phyloP scores from a whole-genome alignment of 1,140 invertebrate genomes.

The Medauroidea extradentata region DNA sequence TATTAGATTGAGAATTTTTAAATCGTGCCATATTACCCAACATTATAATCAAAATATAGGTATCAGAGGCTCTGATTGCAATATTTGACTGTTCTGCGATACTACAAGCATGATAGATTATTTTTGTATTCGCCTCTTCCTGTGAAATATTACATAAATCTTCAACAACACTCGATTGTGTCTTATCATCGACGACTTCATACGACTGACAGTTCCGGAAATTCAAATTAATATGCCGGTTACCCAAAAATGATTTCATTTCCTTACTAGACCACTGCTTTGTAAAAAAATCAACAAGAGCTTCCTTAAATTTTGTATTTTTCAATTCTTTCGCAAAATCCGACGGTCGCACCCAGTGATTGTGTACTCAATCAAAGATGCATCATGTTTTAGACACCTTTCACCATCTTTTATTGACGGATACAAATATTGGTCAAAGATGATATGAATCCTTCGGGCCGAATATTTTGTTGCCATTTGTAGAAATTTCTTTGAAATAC shows the following conservation, averaged over 20 bases:
- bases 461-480: conserved; percentile 10
- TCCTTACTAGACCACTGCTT: background rate
- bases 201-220: conserved; percentile 24
- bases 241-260: background rate
- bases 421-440: conserved; percentile 25
- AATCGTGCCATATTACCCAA: conserved; percentile 22
- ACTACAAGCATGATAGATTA: conserved; percentile 25
- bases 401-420: conserved; percentile 28
- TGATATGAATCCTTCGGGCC: conserved; percentile 17
- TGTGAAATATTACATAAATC: conserved; percentile 22
- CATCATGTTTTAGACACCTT: conserved; percentile 7
- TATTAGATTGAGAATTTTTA: conserved; percentile 17
- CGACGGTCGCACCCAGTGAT: conserved; percentile 17
- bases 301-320: conserved; percentile 3
- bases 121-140: conserved; percentile 28
- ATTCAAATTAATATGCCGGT: conserved; percentile 19
- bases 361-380: background rate
- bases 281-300: conserved; percentile 7
- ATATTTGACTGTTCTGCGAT: conserved; percentile 20
- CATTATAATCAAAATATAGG: conserved; percentile 28
- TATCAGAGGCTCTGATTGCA: conserved; percentile 21
- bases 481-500: conserved; percentile 26
- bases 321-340: conserved; percentile 1
- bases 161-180: conserved; percentile 20
- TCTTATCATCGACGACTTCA: conserved; percentile 19